These are phyloP conservation scores for Nysson spinosus DNA, from an alignment of 2,888 invertebrate genomes.

Conservation along the genomic window DNA sequence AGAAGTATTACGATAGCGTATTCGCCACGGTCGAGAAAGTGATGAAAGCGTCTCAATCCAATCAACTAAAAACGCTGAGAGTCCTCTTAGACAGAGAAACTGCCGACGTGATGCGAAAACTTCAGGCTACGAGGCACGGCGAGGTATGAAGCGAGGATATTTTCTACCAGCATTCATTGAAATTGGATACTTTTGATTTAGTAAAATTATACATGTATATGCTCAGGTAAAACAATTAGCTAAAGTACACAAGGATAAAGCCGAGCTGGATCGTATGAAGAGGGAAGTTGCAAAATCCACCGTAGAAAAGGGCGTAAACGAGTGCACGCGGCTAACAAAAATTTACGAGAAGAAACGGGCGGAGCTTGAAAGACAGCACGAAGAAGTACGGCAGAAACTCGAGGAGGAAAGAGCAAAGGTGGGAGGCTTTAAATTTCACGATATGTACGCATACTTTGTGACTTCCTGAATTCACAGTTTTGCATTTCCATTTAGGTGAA, in stretches of 20 bases:
- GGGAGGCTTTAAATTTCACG: no score
- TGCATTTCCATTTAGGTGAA: constrained; percentile 66
- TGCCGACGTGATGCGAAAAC: constrained; percentile 86
- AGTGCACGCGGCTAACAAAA: constrained; percentile 88
- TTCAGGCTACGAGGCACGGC: constrained; percentile 90
- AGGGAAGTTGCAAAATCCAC: constrained; percentile 89
- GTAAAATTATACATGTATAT: neutral
- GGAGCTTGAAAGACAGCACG: constrained; percentile 88
- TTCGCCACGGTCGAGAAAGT: constrained; percentile 89
- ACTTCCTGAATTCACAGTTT: constrained; percentile 2
- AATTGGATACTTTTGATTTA: neutral
- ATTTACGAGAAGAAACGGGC: constrained; percentile 87
- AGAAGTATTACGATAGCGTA: constrained; percentile 90
- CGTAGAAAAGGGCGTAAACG: constrained; percentile 93
- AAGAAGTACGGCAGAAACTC: constrained; percentile 84
- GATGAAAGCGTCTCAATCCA: constrained; percentile 86
- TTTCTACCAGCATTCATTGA: no score
- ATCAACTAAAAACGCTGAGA: constrained; percentile 88
- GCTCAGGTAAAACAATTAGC: constrained; percentile 86
- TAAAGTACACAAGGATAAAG: constrained; percentile 93
- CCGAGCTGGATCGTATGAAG: constrained; percentile 92
- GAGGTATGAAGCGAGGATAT: no score
- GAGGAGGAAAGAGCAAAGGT: constrained; percentile 84
- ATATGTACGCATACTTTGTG: neutral
- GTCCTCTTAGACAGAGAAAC: constrained; percentile 85